Percentiles rank a stretch among this genome's conserved stretches.
Conservation (phyloP, 2,888 invertebrate species). For the Torymus auratus region DNA sequence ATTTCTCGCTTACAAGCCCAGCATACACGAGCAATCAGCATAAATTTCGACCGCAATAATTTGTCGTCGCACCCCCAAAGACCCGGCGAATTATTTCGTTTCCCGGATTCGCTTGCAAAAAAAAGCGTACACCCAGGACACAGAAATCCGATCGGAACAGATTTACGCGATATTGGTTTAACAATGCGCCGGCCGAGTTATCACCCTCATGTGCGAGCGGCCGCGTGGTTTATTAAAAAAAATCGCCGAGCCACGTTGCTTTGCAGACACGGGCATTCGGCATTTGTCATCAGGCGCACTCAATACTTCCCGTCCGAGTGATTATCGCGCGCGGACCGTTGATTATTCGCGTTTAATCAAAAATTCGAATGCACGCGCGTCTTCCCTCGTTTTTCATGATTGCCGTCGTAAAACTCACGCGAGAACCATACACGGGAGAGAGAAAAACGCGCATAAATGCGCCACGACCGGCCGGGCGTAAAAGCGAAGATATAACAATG, state of each 20-base stretch:
- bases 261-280: neutral
- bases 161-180: conserved; percentile 12
- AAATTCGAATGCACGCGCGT: neutral
- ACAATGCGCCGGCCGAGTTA: neutral
- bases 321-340: neutral
- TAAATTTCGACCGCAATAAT: neutral
- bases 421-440: neutral
- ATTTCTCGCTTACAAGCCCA: no score
- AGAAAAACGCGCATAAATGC: conserved; percentile 3
- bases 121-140: neutral
- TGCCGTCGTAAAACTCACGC: conserved; percentile 16
- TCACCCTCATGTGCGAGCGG: no score
- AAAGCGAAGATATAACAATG: conserved; percentile 12
- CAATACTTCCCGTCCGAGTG: neutral
- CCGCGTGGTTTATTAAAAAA: neutral
- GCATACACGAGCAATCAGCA: neutral
- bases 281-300: neutral
- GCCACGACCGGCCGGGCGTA: neutral
- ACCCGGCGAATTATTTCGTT: no score
- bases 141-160: conserved; percentile 6
- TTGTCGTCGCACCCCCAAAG: neutral
- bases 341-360: neutral
- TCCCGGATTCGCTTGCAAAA: no score
- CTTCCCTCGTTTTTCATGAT: neutral
- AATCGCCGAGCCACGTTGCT: neutral